Evolutionary conservation across 2,113 vertebrate species (phyloP), one percentile per base, ranked within the genome.

Genomic region (Axis porcinus): DNA sequence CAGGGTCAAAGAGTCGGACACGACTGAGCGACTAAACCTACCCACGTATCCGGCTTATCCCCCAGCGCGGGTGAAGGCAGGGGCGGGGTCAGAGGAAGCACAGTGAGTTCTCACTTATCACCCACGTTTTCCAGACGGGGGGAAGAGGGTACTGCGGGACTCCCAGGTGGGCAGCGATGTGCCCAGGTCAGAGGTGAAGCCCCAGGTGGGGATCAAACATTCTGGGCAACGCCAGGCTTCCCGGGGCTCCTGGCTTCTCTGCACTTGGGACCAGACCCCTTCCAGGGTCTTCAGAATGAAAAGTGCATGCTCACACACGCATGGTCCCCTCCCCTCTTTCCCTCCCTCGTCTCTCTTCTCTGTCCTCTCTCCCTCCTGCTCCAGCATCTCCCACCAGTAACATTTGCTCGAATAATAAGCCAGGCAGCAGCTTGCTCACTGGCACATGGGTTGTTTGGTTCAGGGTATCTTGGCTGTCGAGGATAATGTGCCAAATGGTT

Each of bases 221-320:
- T 36, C 27, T 2, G 0, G 47, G 33, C 7, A 55, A 45, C 0
- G 1, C 64, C 25, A 12, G 30, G 50, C 6, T 13, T 40, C 19
- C 58, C 9, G 12, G 36, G 55, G 6, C 67, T 91, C 50, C 30
- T 3, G 2, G 5, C 15, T 83, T 52, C 47, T 55, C 40, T 87
- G 70, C 28, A 12, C 30, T 58, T 60, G 21, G 19, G n/a, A 62
- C 6, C 0, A 7, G 27, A 55, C 30, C 33, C 19, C 12, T 54
- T 23, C 43, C 6, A 12, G 15, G 7, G 17, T 13, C 78, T 67
- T 43, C 55, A 70, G 60, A n/a, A 47, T 58, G 40, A 88, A 30
- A 33, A 52, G 3, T n/a, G 10, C 14, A 0, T 23, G n/a, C 27
- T 36, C 11, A 12, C 0, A 1, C 7, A 0, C 0, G 4, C 28